Evolutionary conservation across 2,113 vertebrate genomes (phyloP), one percentile per base, ranked within the genome.

Genomic region (Brachypteracias leptosomus): DNA sequence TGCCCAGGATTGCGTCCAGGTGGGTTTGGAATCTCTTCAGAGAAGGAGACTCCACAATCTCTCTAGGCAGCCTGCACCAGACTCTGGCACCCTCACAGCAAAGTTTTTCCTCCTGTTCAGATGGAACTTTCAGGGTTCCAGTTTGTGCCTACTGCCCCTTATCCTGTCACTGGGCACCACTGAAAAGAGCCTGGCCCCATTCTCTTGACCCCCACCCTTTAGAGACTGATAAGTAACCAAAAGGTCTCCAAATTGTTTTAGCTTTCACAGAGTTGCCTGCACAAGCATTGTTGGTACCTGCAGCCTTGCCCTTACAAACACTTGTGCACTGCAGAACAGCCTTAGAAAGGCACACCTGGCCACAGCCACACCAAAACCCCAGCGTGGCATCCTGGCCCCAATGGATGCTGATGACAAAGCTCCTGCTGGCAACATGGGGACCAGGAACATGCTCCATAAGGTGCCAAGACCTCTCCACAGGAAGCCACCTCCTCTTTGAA

Each of bases 381-480:
- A 36, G 15, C 0, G 0, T 22, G 47, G 47, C 35, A 68, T 12
- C 84, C 40, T 16, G 1, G 12, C 21, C 21, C 17, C 0, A 1
- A 3, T 5, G 16, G 26, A 28, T 7, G 10, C 13, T 3, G 22
- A n/a, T 2, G 4, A 17, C 31, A 49, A 80, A 59, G 25, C 49
- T 57, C 25, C 13, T 36, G 31, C 55, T 17, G 36, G 13, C 66
- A 75, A 22, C 0, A 0, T 5, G 16, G 18, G 20, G 13, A 79
- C 8, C 6, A 46, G 52, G 17, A 47, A 11, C 16, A 3, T 2
- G 5, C 7, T 79, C 46, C 28, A 38, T 1, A 2, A 57, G 42
- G 35, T 7, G 1, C 11, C 4, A 66, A 22, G 25, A 66, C 13
- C 18, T n/a, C 26, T 55, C 54, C 2, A 1, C 15, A 17, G 13